Evolutionary conservation across 2,797 vertebrate species (phyloP), one percentile per base, ranked within the genome.

Genomic region (Meda fulgida): DNA sequence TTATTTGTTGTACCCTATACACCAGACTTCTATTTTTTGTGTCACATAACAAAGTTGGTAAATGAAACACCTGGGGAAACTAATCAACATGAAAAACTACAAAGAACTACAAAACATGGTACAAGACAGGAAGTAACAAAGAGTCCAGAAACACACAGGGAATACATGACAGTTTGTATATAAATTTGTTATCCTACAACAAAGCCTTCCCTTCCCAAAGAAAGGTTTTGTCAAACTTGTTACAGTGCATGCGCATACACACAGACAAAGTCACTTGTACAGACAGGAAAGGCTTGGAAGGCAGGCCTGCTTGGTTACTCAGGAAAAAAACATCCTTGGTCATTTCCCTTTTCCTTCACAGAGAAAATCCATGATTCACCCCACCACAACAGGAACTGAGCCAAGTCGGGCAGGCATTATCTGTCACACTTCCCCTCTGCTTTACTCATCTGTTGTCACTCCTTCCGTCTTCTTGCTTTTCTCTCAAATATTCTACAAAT

Each of bases 271-370:
- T 18, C 5, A 7, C 48, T 51, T 48, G 18, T 7, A 65, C 70
- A 80, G 21, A 78, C 80, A 89, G 88, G 85, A 91, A 90, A 92
- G 86, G 85, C 71, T 87, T 89, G 63, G 89, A 76, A 82, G 34
- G 84, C 83, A 79, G 91, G 87, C 91, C 92, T 92, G 93, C 91
- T 88, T 90, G 85, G 84, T 90, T 86, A 90, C 84, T 85, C 91
- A 93, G 93, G 92, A 94, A 94, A 91, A 93, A 92, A 88, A 94
- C 92, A 93, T 95, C 91, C 92, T 94, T 91, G 91, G 89, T 79
- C 72, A 88, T 90, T 94, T 94, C 91, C 93, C 91, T 83, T 70
- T 4, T 77, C 84, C 87, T 46, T 40, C 78, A 63, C 70, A 23
- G 83, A 91, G 93, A 93, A 92, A 93, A 92, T 93, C 92, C 89